Percentiles rank a stretch among this genome's conserved stretches.
Evolutionary conservation across 2,797 vertebrate species (phyloP).

Genomic region (Sarcoramphus papa): DNA sequence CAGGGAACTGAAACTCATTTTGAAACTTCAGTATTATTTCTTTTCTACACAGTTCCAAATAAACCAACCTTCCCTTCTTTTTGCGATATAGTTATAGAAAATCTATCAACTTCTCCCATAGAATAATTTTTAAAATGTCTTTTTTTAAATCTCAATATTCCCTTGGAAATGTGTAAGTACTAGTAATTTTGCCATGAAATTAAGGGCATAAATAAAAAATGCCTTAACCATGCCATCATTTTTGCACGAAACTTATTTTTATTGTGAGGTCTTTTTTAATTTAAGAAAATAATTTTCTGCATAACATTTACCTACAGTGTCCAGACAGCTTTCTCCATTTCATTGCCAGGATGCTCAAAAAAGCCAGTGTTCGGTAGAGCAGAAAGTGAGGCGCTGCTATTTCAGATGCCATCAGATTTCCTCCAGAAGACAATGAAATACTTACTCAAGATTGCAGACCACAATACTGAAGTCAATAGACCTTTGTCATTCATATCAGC

Average conservation of each 20-base stretch:
- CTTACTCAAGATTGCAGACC: background rate
- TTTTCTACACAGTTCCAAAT: background rate
- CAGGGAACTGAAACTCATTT: background rate
- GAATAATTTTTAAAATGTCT: background rate
- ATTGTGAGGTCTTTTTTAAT: background rate
- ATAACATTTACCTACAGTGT: background rate
- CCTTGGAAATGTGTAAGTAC: background rate
- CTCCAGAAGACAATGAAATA: background rate
- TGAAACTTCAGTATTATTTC: background rate
- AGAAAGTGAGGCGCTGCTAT: background rate
- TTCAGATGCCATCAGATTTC: background rate
- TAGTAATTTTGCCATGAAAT: background rate
- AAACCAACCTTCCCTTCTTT: background rate
- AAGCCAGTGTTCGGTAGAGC: background rate
- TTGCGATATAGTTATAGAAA: background rate
- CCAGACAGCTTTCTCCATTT: background rate
- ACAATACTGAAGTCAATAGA: background rate
- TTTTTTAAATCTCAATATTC: background rate
- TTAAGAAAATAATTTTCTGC: background rate
- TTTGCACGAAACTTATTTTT: background rate
- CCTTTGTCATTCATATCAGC: background rate
- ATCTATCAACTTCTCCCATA: background rate
- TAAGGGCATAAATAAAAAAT: background rate
- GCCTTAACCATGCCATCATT: background rate
- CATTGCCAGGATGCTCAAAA: background rate